Conservation (phyloP, 2,113 vertebrate genomes). For the Chascanopsetta lugubris region DNA sequence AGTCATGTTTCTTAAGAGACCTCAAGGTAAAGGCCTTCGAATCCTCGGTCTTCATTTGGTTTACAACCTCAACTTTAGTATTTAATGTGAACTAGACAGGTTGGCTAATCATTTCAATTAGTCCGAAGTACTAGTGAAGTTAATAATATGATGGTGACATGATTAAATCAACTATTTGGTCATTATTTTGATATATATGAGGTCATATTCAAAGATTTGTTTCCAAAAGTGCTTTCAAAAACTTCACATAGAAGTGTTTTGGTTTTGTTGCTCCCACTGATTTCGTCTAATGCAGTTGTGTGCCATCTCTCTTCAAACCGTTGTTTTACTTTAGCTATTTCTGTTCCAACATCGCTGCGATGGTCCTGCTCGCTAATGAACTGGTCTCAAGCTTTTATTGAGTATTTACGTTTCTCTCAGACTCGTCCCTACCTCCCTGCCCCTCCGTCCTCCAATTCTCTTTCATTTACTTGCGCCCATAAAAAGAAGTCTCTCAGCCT, state of each 20-base stretch:
- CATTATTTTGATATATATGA: not conserved
- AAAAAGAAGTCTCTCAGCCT: conserved; percentile 29
- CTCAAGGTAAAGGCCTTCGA: not conserved
- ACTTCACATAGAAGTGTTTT: conserved; percentile 8
- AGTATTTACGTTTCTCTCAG: conserved; percentile 3
- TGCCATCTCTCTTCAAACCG: not conserved
- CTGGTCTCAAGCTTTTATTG: not conserved
- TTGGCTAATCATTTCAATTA: conserved; percentile 3
- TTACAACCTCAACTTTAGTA: conserved; percentile 32
- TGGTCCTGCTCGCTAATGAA: not conserved
- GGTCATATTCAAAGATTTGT: conserved; percentile 13
- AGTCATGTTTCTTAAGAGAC: conserved; percentile 4
- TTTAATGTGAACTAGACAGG: not conserved
- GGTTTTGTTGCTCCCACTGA: conserved; percentile 10
- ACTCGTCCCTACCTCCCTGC: not conserved
- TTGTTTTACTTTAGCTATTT: conserved; percentile 2
- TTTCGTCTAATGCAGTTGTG: not conserved
- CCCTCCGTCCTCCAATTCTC: conserved; percentile 20
- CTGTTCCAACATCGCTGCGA: not conserved
- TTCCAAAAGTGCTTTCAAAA: conserved; percentile 33
- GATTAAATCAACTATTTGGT: conserved; percentile 5
- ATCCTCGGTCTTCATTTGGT: conserved; percentile 19
- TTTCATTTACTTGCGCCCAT: conserved; percentile 35
- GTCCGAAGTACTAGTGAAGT: not conserved
- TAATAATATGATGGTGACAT: not conserved